Base-by-base conservation (phyloP, 2,888 invertebrate species). In the Protodeltote pygarga region DNA sequence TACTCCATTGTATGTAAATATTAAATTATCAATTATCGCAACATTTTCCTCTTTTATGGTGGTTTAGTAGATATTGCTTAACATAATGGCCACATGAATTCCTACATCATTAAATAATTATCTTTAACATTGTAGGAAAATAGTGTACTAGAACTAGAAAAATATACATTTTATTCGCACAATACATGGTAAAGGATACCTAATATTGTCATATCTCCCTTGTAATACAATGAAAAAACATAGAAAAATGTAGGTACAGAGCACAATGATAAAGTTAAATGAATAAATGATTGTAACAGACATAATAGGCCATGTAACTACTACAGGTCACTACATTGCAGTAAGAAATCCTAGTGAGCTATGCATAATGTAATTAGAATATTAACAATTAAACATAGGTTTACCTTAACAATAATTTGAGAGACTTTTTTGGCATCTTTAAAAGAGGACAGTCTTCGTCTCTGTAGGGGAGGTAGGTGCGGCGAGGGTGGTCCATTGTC, bases 391-490 rank as follows among this genome's bases (percentile, higher is more conserved):
- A 9, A 27, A 10, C 11, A 34, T n/a, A 5, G 8, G 3, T 11
- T 24, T 79, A 91, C 89, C 87, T 86, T 86, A 58, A 75, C 48
- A 67, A 75, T 70, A 75, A 76, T 79, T 48, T 87, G 85, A 63
- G 83, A 61, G 35, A 83, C 64, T 74, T 87, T 89, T 83, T 90
- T 90, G 81, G 85, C 83, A 86, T 90, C 91, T 86, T 91, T 91
- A 49, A 89, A 73, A 27, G 92, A 92, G 65, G 92, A 92, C 71
- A 92, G 85, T 85, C 92, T 88, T 83, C 90, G 73, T 83, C 90
- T 87, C 81, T 89, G 89, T 55, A 82, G 77, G 9, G 89, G 89
- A 75, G 89, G 89, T 72, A 87, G 77, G 47, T 85, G 83, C 16
- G 91, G 89, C 17, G 92, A 90, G 9, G 84, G 83, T 0, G 90